Evolutionary conservation across 2,797 vertebrate species (phyloP), one percentile per base, ranked within the genome.

Genomic region (Galagoides demidoff): DNA sequence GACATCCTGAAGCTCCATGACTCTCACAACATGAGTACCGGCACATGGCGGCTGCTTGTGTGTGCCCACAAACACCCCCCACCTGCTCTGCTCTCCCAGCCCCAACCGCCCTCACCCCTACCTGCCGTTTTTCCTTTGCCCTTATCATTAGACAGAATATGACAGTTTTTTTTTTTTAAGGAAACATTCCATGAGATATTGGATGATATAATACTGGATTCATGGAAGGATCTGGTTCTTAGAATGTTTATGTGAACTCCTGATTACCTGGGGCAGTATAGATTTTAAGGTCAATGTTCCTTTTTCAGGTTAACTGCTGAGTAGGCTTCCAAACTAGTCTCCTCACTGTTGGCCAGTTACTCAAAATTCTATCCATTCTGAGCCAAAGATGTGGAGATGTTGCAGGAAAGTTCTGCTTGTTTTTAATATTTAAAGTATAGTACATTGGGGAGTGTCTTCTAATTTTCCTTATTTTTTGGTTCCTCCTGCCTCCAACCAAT

Each of bases 1-100:
- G 96, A 97, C 95, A 2, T 91, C 66, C 94, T 96, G 95, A 81
- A 57, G 96, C 61, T 94, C 7, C 3, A 8, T 12, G 34, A 27
- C 31, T 55, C 93, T 87, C 55, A 79, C 3, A 55, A 9, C 8
- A 3, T 16, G 22, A 25, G 5, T 11, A 37, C 19, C 0, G 1
- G 31, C 14, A 17, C n/a, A 0, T 25, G 39, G 16, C 19, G 17
- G 17, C 2, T 2, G 61, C 31, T 73, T 1, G 0, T 17, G 0
- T 34, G 0, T 2, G 10, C 16, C 43, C 31, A 19, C 2, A 2
- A 31, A 82, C 8, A 84, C 23, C 14, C 25, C 4, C 66, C 2
- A 23, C 37, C n/a, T 70, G 64, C 66, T 88, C 55, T 45, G 29
- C 31, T 71, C 37, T 78, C n/a, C 45, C 34, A 49, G 0, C 37